These are phyloP conservation scores for Arbacia lixula DNA, from an alignment of 53 echinoderm and acorn worm genomes.

Conservation along the genomic window DNA sequence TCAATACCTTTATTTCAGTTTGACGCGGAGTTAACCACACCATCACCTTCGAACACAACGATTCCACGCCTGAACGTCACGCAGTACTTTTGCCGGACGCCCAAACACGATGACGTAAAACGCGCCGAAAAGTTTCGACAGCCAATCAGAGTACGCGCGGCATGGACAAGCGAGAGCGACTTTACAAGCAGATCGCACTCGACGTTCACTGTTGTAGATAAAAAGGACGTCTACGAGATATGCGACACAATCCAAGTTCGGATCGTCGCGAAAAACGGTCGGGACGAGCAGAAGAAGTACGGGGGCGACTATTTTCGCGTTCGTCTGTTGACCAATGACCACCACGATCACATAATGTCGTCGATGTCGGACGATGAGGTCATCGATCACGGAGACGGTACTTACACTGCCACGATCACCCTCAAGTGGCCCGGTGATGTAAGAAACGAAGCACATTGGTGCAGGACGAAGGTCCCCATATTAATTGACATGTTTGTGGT, in stretches of 20 bases:
- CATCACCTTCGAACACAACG: no score
- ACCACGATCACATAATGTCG: not conserved
- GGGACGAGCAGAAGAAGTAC: slow-evolving; percentile 17
- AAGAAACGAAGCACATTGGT: no score
- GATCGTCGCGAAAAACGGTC: slow-evolving; percentile 19
- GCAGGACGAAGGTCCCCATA: no score
- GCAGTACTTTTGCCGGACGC: not conserved
- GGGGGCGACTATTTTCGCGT: slow-evolving; percentile 40
- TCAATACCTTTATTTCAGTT: no score
- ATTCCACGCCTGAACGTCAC: no score
- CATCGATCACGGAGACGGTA: slow-evolving; percentile 36
- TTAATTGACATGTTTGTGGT: no score
- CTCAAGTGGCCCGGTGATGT: slow-evolving; percentile 41
- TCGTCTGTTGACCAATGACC: slow-evolving; percentile 26
- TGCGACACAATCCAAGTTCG: slow-evolving; percentile 10
- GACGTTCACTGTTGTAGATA: slow-evolving; percentile 10
- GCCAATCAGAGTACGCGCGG: no score
- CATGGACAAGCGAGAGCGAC: slow-evolving; percentile 7
- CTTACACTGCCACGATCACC: slow-evolving; percentile 39
- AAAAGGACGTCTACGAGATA: not conserved
- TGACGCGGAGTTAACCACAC: no score
- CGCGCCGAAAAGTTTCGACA: not conserved
- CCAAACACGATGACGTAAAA: not conserved
- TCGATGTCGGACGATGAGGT: slow-evolving; percentile 47
- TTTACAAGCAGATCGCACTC: slow-evolving; percentile 20